Base-by-base conservation (phyloP, 2,797 vertebrate genomes). In the Pampus argenteus region DNA sequence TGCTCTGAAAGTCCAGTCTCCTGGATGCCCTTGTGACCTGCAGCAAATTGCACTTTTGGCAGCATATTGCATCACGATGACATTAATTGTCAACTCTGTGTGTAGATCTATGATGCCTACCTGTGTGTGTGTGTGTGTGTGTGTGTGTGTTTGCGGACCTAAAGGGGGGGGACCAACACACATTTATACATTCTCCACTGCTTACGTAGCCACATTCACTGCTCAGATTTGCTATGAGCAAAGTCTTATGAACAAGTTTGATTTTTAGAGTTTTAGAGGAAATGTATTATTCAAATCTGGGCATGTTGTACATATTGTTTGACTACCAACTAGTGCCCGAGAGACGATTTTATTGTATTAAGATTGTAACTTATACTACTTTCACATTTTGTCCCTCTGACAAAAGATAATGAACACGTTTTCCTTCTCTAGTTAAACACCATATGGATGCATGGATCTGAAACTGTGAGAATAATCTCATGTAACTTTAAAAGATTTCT, bases 241-340 rank as follows among this genome's bases (percentile, higher is more conserved):
- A 23, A 34, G 36, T 29, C n/a, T 40, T 64, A 81, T 62, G 49
- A 79, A 71, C 1, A 2, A 73, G 63, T 67, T 28, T 49, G 44
- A 62, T 64, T 74, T 72, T 71, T 66, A 76, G n/a, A 62, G 44
- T 74, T 72, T 71, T 66, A 76, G n/a, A 62, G 44, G 34, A 25
- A 28, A 73, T 82, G 47, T 9, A 59, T 79, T 78, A 84, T 82
- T 81, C 51, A 77, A 82, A 70, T 61, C 10, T 31, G 7, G 5
- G 49, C 66, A 66, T 70, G 66, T 71, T 71, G 47, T n/a, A 65
- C 60, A 73, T 62, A 81, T 67, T 86, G 66, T 69, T 29, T 59
- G 56, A 50, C 66, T 74, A 61, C 50, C 71, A 74, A 76, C 26
- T 57, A 74, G 63, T 58, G n/a, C n/a, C n/a, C n/a, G 6, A 25